phyloP scores from a whole-genome alignment of 2,113 vertebrate species.

The Epinephelus lanceolatus region DNA sequence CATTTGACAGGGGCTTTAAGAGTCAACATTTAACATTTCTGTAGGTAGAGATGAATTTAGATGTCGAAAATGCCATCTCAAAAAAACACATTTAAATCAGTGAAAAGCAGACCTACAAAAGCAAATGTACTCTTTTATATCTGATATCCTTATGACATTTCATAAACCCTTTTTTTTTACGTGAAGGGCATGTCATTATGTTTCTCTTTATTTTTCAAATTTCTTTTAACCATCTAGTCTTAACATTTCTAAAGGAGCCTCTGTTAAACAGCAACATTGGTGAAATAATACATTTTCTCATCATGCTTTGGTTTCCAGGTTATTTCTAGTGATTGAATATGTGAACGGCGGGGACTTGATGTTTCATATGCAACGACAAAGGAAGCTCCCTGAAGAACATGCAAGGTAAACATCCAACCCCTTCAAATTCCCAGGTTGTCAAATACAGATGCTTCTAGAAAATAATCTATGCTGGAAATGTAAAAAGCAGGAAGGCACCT shows the following conservation, averaged over 20 bases:
- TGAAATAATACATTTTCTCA: not conserved
- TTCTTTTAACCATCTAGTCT: not conserved
- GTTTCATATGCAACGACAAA: slow-evolving; percentile 99
- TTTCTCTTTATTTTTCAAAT: not conserved
- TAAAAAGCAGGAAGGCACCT: too few relatives aligned
- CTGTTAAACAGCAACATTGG: not conserved
- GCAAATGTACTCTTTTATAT: not conserved
- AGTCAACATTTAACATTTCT: not conserved
- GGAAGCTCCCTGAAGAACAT: slow-evolving; percentile 97
- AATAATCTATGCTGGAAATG: too few relatives aligned
- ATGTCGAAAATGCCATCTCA: not conserved
- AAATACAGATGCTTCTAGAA: too few relatives aligned
- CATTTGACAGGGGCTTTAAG: not conserved
- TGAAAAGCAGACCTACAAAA: not conserved
- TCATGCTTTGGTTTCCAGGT: slow-evolving; percentile 77
- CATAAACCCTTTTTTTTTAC: not conserved
- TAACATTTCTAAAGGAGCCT: not conserved
- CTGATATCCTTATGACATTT: not conserved
- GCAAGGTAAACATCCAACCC: slow-evolving; percentile 86
- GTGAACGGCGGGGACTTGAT: slow-evolving; percentile 98
- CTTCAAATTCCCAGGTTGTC: too few relatives aligned
- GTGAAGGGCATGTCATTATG: not conserved
- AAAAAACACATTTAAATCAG: not conserved
- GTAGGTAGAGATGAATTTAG: not conserved
- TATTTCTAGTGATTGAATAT: slow-evolving; percentile 98